Evolutionary conservation across 2,113 vertebrate species (phyloP), one percentile per base, ranked within the genome.

Genomic region (Rhynchopsitta pachyrhyncha): DNA sequence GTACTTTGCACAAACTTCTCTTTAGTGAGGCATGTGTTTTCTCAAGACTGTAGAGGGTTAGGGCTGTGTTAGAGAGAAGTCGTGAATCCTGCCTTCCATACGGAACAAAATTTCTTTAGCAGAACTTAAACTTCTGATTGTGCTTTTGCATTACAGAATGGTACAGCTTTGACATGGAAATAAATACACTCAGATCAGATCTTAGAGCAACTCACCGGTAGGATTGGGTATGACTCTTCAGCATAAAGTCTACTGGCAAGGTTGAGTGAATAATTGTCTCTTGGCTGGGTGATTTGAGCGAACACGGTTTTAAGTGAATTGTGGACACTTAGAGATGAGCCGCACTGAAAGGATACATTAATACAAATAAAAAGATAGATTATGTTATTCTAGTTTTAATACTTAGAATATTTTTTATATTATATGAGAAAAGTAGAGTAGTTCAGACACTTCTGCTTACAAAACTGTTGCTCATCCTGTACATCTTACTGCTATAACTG

Each of bases 201-300:
- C 8, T 94, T 55, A 77, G 46, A 64, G 62, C 62, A 60, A 97
- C 98, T 97, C 71, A 97, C 96, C 8, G 63, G 81, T 16, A 94
- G 47, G 78, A 95, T 87, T 62, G 73, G 33, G 49, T 88, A 90
- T 27, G 28, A 63, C 64, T 78, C 77, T 46, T 96, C 94, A 85
- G 79, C 77, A 62, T 92, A 97, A 50, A 97, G 11, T 69, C 77
- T 92, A 1, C 79, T 95, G 88, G 92, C 96, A 62, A 94, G 55
- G 71, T 79, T 64, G 23, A 96, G 18, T 0, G 91, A 92, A 13
- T 86, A 93, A 35, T 70, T 80, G 27, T 67, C 73, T 25, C 66
- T 95, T 94, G 39, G 74, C 82, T 92, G 93, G 90, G 46, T 89
- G 90, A 97, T 93, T 69, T 63, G 78, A 13, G 25, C 31, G 23